Evolutionary conservation across 2,888 invertebrate species (phyloP).

Genomic region (Scotopteryx bipunctaria): DNA sequence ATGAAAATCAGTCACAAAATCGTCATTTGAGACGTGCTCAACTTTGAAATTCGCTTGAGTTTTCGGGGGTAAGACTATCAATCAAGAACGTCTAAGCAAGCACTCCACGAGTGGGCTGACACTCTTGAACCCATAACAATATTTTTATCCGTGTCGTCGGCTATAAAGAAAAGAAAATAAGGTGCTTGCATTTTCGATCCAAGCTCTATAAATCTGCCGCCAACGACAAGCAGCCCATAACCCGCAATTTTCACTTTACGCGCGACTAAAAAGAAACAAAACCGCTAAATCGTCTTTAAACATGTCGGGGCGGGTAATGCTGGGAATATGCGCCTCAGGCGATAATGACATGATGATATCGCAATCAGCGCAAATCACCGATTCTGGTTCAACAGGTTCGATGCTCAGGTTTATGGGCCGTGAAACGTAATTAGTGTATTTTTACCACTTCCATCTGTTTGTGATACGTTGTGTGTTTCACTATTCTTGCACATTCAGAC

Average conservation of each 20-base stretch:
- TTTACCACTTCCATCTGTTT: too few relatives aligned
- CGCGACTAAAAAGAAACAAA: constrained; percentile 25
- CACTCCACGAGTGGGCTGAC: too few relatives aligned
- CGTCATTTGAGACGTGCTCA: too few relatives aligned
- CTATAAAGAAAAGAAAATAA: background rate
- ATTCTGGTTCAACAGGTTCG: constrained; percentile 38
- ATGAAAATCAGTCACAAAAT: too few relatives aligned
- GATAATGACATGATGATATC: constrained; percentile 58
- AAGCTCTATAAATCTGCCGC: constrained; percentile 23
- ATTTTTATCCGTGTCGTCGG: background rate
- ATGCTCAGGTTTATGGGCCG: background rate
- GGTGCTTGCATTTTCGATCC: background rate
- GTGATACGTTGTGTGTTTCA: too few relatives aligned
- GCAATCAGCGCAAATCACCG: constrained; percentile 57
- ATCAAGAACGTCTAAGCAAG: too few relatives aligned
- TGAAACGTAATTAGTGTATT: too few relatives aligned
- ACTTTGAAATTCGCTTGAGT: too few relatives aligned
- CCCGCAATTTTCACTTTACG: constrained; percentile 29
- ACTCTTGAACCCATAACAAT: too few relatives aligned
- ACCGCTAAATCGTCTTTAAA: constrained; percentile 42
- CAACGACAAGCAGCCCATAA: constrained; percentile 24
- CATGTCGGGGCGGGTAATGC: constrained; percentile 47
- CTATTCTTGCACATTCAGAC: too few relatives aligned
- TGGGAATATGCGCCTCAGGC: constrained; percentile 57
- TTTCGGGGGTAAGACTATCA: too few relatives aligned